These are phyloP conservation scores for Dynastes grantii DNA, from an alignment of 2,888 invertebrate genomes.

Conservation along the genomic window DNA sequence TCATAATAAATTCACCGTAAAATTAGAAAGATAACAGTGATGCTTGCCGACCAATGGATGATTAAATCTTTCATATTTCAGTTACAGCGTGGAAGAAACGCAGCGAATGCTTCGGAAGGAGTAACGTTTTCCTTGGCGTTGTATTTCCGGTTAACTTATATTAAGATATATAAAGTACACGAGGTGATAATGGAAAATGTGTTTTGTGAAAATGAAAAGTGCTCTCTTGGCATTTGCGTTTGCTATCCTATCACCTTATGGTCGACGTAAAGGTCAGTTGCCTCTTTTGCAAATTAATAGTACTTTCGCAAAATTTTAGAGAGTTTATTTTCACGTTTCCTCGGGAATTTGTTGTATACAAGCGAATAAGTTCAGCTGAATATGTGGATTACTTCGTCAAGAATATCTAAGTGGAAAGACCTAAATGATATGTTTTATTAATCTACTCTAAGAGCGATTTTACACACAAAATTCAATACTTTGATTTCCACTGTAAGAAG, in stretches of 20 bases:
- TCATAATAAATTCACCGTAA: conserved; percentile 20
- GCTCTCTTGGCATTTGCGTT: conserved; percentile 32
- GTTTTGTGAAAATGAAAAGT: conserved; percentile 39
- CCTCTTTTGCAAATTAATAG: conserved; percentile 36
- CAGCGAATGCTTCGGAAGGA: background rate
- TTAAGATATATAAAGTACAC: conserved; percentile 31
- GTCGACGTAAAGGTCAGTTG: conserved; percentile 29
- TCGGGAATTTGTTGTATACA: background rate
- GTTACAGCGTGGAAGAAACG: background rate
- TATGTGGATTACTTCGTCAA: too few relatives aligned
- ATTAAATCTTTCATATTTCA: conserved; percentile 34
- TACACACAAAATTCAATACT: too few relatives aligned
- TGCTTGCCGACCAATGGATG: background rate
- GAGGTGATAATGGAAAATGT: conserved; percentile 37
- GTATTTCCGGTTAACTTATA: conserved; percentile 26
- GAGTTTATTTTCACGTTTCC: conserved; percentile 14
- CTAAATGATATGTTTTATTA: too few relatives aligned
- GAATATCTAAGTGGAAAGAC: too few relatives aligned
- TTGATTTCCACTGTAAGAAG: too few relatives aligned
- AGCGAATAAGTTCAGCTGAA: too few relatives aligned
- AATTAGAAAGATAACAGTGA: conserved; percentile 11
- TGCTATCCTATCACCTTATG: background rate
- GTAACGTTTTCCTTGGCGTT: conserved; percentile 20
- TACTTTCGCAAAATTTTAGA: conserved; percentile 26
- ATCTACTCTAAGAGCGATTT: too few relatives aligned